phyloP scores from a whole-genome alignment of 2,797 vertebrate genomes.

The Buceros bicornis region DNA sequence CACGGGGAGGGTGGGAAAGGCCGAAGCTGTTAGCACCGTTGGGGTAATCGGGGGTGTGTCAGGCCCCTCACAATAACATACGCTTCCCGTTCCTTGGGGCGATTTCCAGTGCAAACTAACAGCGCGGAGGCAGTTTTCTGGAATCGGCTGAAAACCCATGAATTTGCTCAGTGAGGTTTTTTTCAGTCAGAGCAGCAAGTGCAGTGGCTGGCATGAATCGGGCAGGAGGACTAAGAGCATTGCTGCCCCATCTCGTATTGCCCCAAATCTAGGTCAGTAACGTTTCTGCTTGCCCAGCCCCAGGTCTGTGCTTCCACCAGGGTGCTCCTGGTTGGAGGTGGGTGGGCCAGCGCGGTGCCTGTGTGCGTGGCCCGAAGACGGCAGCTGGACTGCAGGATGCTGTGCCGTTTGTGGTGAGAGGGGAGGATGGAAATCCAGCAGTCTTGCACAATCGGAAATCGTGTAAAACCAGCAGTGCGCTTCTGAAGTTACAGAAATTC shows the following conservation, averaged over 20 bases:
- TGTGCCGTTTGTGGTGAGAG: too few species aligned
- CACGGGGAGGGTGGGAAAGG: neutral
- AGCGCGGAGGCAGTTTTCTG: neutral
- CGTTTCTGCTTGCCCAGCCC: neutral
- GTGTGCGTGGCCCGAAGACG: neutral
- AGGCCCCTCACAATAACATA: neutral
- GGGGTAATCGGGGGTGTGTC: neutral
- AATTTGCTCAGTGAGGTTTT: neutral
- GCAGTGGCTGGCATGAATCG: rapidly evolving
- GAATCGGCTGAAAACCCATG: neutral
- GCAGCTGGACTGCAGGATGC: neutral
- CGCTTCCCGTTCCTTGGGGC: neutral
- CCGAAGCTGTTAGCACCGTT: neutral
- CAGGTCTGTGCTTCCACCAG: neutral
- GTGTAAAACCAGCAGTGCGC: neutral
- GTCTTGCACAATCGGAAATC: neutral
- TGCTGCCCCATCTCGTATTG: neutral
- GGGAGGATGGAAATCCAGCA: neutral
- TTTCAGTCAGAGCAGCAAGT: neutral
- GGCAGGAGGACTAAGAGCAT: too few species aligned
- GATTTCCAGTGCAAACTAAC: neutral
- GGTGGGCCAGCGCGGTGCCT: rapidly evolving
- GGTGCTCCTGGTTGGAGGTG: neutral
- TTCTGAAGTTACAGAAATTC: neutral
- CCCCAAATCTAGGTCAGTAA: neutral